Percentiles rank a stretch among this genome's conserved stretches.
Evolutionary conservation across 1,140 invertebrate species (phyloP).

Genomic region (Matsumurasca onukii): DNA sequence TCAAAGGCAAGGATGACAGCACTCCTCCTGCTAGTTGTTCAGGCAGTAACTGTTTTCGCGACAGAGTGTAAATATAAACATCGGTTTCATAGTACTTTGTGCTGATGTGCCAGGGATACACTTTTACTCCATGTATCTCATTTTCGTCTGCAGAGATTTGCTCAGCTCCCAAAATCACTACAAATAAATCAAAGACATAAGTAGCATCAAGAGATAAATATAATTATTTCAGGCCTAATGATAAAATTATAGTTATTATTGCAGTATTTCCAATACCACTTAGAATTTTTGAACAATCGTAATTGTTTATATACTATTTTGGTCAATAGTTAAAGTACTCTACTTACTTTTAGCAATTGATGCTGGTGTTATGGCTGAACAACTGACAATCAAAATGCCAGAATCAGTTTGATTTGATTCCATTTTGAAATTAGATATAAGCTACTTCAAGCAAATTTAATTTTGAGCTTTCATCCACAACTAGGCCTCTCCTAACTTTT

Average conservation of each 20-base stretch:
- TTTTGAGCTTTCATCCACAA: too few relatives aligned
- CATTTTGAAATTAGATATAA: conserved; percentile 18
- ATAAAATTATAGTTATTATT: background rate
- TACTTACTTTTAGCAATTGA: conserved; percentile 49
- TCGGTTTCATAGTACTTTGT: conserved; percentile 68
- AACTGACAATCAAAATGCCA: conserved; percentile 28
- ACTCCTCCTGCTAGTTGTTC: conserved; percentile 52
- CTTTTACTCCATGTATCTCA: conserved; percentile 49
- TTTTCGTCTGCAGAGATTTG: conserved; percentile 45
- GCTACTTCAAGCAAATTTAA: too few relatives aligned
- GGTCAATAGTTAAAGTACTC: too few relatives aligned
- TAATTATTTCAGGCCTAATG: background rate
- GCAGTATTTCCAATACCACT: too few relatives aligned
- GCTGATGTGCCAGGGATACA: conserved; percentile 60
- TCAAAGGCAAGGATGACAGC: conserved; percentile 61
- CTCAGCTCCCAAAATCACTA: conserved; percentile 50
- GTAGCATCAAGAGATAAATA: conserved; percentile 10
- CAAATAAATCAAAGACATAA: conserved; percentile 37
- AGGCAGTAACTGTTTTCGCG: conserved; percentile 50
- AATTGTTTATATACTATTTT: too few relatives aligned
- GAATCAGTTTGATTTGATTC: conserved; percentile 6
- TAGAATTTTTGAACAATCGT: too few relatives aligned
- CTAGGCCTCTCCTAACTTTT: too few relatives aligned
- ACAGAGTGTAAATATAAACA: conserved; percentile 55
- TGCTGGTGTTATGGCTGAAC: conserved; percentile 40